A percentile compares a stretch with the other conserved stretches of the same genome.
Conservation (phyloP, 2,888 invertebrate genomes). For the Tachina lurida region DNA sequence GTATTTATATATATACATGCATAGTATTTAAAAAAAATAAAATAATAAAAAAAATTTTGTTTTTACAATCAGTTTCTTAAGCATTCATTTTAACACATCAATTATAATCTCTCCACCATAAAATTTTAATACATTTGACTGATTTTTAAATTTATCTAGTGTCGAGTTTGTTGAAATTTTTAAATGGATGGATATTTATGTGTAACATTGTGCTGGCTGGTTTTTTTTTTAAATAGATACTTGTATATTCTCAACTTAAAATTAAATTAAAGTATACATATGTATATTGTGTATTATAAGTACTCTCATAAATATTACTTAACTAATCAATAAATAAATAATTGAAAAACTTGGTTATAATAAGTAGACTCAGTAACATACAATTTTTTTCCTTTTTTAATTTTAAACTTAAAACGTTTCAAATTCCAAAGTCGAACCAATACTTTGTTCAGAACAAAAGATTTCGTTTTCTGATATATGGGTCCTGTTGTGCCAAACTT, state of each 20-base stretch:
- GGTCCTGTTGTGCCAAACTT: too few species aligned
- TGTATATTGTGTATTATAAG: not conserved
- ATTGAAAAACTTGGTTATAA: too few species aligned
- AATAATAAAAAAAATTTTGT: not conserved
- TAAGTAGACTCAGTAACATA: too few species aligned
- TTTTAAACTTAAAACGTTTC: too few species aligned
- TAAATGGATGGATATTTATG: not conserved
- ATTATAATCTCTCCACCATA: constrained; percentile 5
- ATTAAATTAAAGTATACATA: not conserved
- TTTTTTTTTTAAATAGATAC: too few species aligned
- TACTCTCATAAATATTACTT: not conserved
- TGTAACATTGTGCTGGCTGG: too few species aligned
- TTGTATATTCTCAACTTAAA: constrained; percentile 2
- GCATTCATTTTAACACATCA: not conserved
- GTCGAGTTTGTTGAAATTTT: not conserved
- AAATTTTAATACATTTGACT: constrained; percentile 3
- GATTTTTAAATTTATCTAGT: not conserved
- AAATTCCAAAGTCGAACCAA: too few species aligned
- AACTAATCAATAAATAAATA: constrained; percentile 1
- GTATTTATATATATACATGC: too few species aligned
- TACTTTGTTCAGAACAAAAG: too few species aligned
- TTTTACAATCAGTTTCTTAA: constrained; percentile 12
- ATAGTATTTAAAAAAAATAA: constrained; percentile 1
- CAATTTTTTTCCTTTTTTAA: too few species aligned
- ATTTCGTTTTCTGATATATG: too few species aligned